phyloP scores from a whole-genome alignment of 2,888 invertebrate genomes.

The Caenorhabditis macrosperma region DNA sequence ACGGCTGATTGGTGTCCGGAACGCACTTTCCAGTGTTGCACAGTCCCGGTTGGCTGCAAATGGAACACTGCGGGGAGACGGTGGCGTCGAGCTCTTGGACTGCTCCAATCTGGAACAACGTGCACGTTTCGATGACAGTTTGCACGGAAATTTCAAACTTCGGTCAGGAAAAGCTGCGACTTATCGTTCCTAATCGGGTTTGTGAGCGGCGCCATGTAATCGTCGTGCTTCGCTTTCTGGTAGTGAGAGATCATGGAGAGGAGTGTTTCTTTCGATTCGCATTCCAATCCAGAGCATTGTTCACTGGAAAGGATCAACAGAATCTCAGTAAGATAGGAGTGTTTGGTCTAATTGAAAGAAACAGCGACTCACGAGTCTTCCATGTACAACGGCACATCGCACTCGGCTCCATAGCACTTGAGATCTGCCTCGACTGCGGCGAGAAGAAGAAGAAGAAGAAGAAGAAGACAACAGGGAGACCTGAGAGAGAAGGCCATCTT shows the following conservation, averaged over 20 bases:
- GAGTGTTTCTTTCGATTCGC: conserved; percentile 56
- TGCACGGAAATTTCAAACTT: not conserved
- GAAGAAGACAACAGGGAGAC: conserved; percentile 7
- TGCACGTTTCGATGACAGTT: not conserved
- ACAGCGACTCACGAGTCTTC: conserved; percentile 44
- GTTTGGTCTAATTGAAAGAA: no score
- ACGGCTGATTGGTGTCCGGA: conserved; percentile 55
- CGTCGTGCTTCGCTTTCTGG: conserved; percentile 49
- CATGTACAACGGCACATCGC: conserved; percentile 46
- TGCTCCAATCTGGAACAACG: conserved; percentile 15
- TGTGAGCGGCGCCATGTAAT: conserved; percentile 44
- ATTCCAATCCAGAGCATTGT: conserved; percentile 50
- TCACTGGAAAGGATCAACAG: conserved; percentile 20
- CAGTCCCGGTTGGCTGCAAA: conserved; percentile 60
- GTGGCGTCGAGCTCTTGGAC: conserved; percentile 8
- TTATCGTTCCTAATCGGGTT: conserved; percentile 46
- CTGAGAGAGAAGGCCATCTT: conserved; percentile 26
- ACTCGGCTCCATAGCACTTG: conserved; percentile 53
- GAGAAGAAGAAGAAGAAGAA: no score
- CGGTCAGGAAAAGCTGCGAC: conserved; percentile 20
- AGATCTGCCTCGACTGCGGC: conserved; percentile 28
- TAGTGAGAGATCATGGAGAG: conserved; percentile 51
- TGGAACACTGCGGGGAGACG: conserved; percentile 44
- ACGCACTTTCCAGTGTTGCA: conserved; percentile 70
- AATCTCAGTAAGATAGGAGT: not conserved